Evolutionary conservation across 1,140 invertebrate genomes (phyloP).

Genomic region (Cotesia glomerata): DNA sequence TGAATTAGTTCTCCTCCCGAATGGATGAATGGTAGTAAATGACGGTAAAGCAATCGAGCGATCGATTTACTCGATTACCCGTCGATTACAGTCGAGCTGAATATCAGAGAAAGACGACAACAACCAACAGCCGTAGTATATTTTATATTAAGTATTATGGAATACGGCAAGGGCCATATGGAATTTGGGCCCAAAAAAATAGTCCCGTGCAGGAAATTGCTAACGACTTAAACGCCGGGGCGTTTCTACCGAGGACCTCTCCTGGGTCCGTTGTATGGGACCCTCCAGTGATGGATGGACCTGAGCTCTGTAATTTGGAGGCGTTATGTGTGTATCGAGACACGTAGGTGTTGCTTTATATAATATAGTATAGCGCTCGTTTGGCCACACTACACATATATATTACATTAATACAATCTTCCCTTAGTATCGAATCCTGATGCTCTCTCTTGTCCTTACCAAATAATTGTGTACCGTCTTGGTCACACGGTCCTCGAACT

Average conservation of each 20-base stretch:
- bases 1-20: background rate
- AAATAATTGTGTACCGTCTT: too few relatives aligned
- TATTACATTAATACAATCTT: too few relatives aligned
- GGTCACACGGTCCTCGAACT: too few relatives aligned
- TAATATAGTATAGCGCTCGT: background rate
- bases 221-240: conserved; percentile 64
- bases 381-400: background rate
- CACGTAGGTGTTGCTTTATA: conserved; percentile 28
- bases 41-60: conserved; percentile 34
- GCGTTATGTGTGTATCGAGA: conserved; percentile 59
- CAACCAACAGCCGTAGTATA: too few relatives aligned
- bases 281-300: conserved; percentile 56
- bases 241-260: conserved; percentile 48
- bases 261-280: conserved; percentile 31
- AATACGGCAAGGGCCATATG: conserved; percentile 50
- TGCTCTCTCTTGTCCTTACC: too few relatives aligned
- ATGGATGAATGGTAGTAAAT: conserved; percentile 13
- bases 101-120: background rate
- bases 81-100: background rate
- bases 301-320: conserved; percentile 59
- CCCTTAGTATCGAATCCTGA: too few relatives aligned
- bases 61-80: conserved; percentile 38
- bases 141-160: conserved; percentile 47
- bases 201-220: conserved; percentile 63
- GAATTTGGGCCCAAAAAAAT: conserved; percentile 59